phyloP scores from a whole-genome alignment of 2,113 vertebrate genomes.

The Etheostoma spectabile region DNA sequence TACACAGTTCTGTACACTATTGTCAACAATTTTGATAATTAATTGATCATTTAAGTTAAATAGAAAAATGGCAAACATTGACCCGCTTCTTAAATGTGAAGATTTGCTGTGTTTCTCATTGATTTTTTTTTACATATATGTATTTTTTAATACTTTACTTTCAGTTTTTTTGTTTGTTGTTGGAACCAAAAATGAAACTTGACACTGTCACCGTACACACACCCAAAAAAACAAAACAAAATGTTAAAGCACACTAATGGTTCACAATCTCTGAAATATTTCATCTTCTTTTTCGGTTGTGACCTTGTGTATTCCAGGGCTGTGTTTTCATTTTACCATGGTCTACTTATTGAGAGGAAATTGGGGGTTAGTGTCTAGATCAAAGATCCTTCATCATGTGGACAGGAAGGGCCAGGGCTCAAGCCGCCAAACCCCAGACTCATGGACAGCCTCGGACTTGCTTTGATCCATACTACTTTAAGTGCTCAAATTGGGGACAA shows the following conservation, averaged over 20 bases:
- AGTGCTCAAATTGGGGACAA: neutral
- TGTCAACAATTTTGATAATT: neutral
- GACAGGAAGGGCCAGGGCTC: neutral
- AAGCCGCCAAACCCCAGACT: neutral
- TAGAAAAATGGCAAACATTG: neutral
- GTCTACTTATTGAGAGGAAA: neutral
- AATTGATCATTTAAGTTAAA: neutral
- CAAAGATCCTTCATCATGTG: slow-evolving; percentile 15
- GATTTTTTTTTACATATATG: neutral
- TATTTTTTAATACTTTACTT: neutral
- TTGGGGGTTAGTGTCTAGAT: slow-evolving; percentile 4
- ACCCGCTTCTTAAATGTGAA: neutral
- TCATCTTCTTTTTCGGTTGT: neutral
- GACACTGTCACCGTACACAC: neutral
- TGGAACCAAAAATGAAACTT: neutral
- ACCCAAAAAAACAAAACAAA: neutral
- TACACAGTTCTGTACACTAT: neutral
- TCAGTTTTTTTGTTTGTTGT: neutral
- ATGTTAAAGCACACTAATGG: neutral
- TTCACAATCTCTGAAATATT: neutral
- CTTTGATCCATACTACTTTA: neutral
- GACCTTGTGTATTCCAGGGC: neutral
- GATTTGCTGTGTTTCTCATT: too few relatives aligned
- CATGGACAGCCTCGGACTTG: too few relatives aligned
- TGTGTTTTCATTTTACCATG: neutral